A percentile compares a stretch with the other conserved stretches of the same genome.
Conservation (phyloP, 2,113 vertebrate genomes). For the Lepus europaeus region DNA sequence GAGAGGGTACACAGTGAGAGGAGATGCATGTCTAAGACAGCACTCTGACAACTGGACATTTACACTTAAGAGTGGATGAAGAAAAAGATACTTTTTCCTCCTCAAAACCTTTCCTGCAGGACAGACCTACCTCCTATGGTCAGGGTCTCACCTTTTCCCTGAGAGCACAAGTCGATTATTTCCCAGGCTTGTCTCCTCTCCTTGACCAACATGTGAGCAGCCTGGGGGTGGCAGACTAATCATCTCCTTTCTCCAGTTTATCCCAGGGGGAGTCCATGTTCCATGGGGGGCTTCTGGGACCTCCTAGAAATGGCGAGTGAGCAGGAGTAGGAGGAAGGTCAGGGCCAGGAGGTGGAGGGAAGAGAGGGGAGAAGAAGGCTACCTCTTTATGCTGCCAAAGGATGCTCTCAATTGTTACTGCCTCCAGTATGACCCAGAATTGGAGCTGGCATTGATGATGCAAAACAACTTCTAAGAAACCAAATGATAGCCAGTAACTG, state of each 20-base stretch:
- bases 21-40: neutral
- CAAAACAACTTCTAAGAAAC: conserved; percentile 52
- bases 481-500: neutral
- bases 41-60: conserved; percentile 4
- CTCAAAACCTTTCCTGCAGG: neutral
- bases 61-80: neutral
- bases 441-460: conserved; percentile 45
- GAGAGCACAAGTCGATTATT: neutral
- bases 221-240: neutral
- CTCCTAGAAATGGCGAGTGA: neutral
- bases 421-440: neutral
- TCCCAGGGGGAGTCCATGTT: neutral
- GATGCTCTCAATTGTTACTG: neutral
- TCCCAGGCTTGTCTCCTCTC: neutral
- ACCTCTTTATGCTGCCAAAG: neutral
- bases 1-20: neutral
- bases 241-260: conserved; percentile 31
- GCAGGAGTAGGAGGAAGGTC: neutral
- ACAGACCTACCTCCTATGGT: neutral
- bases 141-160: neutral
- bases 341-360: neutral
- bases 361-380: neutral
- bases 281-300: neutral
- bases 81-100: neutral
- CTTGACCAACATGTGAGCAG: neutral